Base-by-base conservation (phyloP, 2,888 invertebrate species). In the Luperina nickerlii region DNA sequence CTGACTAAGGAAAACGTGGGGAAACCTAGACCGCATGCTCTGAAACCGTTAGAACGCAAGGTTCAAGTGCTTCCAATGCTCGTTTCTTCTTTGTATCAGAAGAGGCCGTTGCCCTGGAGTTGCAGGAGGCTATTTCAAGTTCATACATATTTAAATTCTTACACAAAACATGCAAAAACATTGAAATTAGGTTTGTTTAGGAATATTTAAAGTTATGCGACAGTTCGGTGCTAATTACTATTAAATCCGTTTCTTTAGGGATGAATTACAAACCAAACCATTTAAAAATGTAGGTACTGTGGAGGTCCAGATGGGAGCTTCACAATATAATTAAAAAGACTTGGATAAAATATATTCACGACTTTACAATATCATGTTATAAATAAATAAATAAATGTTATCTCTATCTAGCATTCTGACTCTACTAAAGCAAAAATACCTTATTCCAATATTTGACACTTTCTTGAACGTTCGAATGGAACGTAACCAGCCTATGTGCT, bases 191-290 rank as follows among this genome's bases (percentile, higher is more conserved):
- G 27, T 45, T n/a, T 32, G 7, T 65, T 48, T 38, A 60, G 18
- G 51, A 54, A 32, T 45, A 48, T 66, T 45, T 32, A 45, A 73
- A 32, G 45, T 9, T 45, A 18, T 32, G 18, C 42, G 2, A 42
- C 24, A 68, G 62, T 1, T 32, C 5, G 38, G 38, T 38, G 66
- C 60, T 60, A 67, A 62, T 79, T 66, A 42, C 20, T 42, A 51
- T 78, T 54, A 62, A 67, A 79, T 79, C 42, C 15, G 60, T 72
- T 42, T 11, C 48, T 78, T 20, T 66, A 57, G 54, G 54, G 9
- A 78, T 45, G 54, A 57, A 48, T 27, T 48, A 2, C 45, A 45
- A 45, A 11, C 11, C 45, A 45, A 54, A 66, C 57, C 42, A 71
- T 45, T 48, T 75, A 38, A 24, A 60, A 27, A 57, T 32, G 32